These are phyloP conservation scores for Petrolisthes cinctipes DNA, from an alignment of 2,888 invertebrate genomes.

Conservation along the genomic window DNA sequence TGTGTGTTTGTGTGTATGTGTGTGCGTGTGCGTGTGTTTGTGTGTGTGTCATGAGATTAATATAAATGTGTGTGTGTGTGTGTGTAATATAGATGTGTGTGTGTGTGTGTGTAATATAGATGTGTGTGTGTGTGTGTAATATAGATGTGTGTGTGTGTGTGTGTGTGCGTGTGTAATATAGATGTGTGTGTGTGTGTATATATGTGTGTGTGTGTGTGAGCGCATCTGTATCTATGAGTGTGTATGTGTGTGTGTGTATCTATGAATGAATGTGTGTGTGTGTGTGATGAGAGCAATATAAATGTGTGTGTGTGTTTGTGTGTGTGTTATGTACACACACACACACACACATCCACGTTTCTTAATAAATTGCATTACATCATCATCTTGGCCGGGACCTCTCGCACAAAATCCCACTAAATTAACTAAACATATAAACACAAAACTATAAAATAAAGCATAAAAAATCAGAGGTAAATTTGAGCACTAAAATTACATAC, in stretches of 20 bases:
- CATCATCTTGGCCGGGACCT: too few species aligned
- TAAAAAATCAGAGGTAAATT: background rate
- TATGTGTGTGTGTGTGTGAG: conserved; percentile 8
- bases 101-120: too few species aligned
- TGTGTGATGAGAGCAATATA: too few species aligned
- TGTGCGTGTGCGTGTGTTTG: background rate
- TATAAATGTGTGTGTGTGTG: background rate
- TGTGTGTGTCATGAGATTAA: background rate
- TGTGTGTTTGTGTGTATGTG: background rate
- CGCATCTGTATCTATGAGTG: background rate
- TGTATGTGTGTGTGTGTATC: background rate
- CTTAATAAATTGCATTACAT: too few species aligned
- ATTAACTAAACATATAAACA: too few species aligned
- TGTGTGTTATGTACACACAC: too few species aligned
- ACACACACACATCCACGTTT: too few species aligned
- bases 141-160: too few species aligned
- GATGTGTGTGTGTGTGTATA: background rate
- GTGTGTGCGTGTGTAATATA: background rate
- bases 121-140: too few species aligned
- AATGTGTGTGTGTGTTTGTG: too few species aligned
- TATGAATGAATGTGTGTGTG: background rate
- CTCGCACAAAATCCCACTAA: too few species aligned
- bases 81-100: background rate
- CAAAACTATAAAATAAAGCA: background rate
- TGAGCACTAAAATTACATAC: background rate